These are phyloP conservation scores for Pycnomerus fuliginosus DNA, from an alignment of 2,888 invertebrate genomes.

Conservation along the genomic window DNA sequence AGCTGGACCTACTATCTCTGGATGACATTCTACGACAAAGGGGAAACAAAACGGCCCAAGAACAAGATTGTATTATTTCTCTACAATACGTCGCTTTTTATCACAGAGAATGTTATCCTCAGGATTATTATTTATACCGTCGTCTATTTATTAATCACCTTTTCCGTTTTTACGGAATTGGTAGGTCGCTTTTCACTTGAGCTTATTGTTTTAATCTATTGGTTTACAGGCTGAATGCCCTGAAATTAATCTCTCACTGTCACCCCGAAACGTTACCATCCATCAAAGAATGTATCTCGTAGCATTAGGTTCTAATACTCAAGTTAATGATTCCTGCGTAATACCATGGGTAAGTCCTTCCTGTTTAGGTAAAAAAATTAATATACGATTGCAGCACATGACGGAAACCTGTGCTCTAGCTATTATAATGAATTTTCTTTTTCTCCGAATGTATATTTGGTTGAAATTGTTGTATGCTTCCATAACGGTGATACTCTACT, in stretches of 20 bases:
- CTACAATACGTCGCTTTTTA: constrained; percentile 61
- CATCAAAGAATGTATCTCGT: too few species aligned
- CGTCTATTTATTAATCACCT: constrained; percentile 64
- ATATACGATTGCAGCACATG: constrained; percentile 63
- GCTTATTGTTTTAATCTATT: too few species aligned
- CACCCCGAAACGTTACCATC: too few species aligned
- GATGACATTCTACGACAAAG: constrained; percentile 51
- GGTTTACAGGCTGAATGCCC: too few species aligned
- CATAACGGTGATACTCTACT: constrained; percentile 64
- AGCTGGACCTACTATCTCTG: constrained; percentile 78
- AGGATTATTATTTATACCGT: constrained; percentile 68
- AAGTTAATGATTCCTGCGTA: too few species aligned
- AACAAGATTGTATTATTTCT: constrained; percentile 57
- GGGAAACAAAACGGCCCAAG: constrained; percentile 58
- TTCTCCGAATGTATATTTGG: constrained; percentile 80
- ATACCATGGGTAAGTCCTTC: constrained; percentile 32
- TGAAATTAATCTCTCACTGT: too few species aligned
- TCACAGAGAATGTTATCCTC: constrained; percentile 64
- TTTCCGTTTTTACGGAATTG: constrained; percentile 67
- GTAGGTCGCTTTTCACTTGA: constrained; percentile 44
- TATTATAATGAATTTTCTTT: constrained; percentile 73
- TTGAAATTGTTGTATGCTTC: constrained; percentile 75
- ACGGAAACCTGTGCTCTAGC: constrained; percentile 68
- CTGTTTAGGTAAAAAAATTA: constrained; percentile 6
- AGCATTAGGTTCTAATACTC: too few species aligned